A percentile compares a stretch with the other conserved stretches of the same genome.
These are phyloP conservation scores for Corythornis leucogaster DNA, from an alignment of 2,797 vertebrate genomes.

Conservation along the genomic window DNA sequence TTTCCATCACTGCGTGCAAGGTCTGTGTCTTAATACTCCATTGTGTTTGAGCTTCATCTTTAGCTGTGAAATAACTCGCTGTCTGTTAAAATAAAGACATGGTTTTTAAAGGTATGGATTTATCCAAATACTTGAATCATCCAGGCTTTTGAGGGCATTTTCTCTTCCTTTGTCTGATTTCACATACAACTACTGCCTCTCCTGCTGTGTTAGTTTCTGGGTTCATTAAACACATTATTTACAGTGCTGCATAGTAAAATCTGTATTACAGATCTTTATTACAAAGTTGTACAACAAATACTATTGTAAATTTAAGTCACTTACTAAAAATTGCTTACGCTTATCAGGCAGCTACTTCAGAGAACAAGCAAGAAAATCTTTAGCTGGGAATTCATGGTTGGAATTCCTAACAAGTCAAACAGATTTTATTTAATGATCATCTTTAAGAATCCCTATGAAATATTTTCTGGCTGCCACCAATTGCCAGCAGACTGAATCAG, in stretches of 20 bases:
- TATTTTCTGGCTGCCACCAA: not conserved
- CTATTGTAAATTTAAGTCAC: not conserved
- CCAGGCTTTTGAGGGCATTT: not conserved
- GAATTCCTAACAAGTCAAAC: not conserved
- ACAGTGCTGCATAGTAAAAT: not conserved
- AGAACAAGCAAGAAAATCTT: not conserved
- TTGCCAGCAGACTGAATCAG: not conserved
- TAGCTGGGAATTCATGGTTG: not conserved
- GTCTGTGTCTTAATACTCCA: not conserved
- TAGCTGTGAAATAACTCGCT: not conserved
- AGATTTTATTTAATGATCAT: not conserved
- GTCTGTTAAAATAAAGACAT: not conserved
- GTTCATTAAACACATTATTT: not conserved
- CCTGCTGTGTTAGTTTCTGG: not conserved
- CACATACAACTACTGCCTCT: not conserved
- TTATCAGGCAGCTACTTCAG: not conserved
- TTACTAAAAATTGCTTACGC: not conserved
- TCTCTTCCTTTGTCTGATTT: not conserved
- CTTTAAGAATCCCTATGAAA: not conserved
- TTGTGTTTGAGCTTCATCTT: not conserved
- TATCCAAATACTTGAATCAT: not conserved
- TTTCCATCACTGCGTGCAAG: not conserved
- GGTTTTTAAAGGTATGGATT: not conserved
- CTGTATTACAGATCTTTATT: not conserved
- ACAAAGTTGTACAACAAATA: not conserved